Percentiles rank a stretch among this genome's conserved stretches.
phyloP scores from a whole-genome alignment of 1,140 invertebrate species.

The Reticulitermes speratus region DNA sequence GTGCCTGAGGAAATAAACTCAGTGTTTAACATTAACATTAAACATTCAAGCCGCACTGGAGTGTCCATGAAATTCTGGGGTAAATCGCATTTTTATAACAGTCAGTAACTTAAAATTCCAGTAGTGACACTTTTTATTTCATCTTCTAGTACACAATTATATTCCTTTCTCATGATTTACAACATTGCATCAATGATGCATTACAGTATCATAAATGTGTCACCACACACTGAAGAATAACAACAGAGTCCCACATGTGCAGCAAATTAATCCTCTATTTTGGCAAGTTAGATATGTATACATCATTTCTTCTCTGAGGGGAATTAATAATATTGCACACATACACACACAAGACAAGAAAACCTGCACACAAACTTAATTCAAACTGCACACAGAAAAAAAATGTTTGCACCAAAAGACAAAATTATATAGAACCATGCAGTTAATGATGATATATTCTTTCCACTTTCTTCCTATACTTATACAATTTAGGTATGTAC shows the following conservation, averaged over 20 bases:
- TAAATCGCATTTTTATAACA: too few relatives aligned
- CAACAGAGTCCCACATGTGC: neutral
- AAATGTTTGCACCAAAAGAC: neutral
- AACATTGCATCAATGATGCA: neutral
- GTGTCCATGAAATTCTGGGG: too few relatives aligned
- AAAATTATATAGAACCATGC: neutral
- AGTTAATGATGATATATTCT: neutral
- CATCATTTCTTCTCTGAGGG: neutral
- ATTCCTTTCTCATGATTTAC: neutral
- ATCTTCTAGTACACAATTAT: neutral
- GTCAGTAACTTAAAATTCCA: neutral
- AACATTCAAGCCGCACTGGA: too few relatives aligned
- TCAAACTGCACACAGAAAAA: slow-evolving; percentile 12
- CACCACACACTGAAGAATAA: neutral
- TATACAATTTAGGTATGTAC: neutral
- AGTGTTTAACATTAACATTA: too few relatives aligned
- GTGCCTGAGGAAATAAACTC: too few relatives aligned
- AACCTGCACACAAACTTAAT: slow-evolving; percentile 7
- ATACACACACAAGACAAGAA: slow-evolving; percentile 7
- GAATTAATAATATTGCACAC: slow-evolving; percentile 14
- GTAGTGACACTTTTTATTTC: slow-evolving; percentile 19
- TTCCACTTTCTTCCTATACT: neutral
- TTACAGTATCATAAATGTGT: neutral
- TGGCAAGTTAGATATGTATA: neutral
- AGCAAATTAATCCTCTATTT: neutral